These are phyloP conservation scores for Tetrax tetrax DNA, from an alignment of 2,113 vertebrate genomes.

Conservation along the genomic window DNA sequence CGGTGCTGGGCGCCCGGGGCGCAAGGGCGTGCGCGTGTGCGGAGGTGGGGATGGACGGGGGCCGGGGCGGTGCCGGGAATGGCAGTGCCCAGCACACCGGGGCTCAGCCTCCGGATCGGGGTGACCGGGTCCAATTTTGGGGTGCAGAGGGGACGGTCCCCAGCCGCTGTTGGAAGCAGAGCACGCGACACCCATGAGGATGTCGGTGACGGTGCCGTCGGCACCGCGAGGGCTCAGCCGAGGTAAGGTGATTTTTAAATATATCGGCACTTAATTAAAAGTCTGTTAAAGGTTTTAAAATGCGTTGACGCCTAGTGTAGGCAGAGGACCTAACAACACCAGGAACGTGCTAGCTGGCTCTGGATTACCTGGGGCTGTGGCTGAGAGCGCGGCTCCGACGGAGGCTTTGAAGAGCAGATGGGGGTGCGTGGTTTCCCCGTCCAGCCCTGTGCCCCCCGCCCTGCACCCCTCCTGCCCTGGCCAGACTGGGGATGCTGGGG, in stretches of 20 bases:
- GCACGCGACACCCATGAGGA: rapidly evolving
- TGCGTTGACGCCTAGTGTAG: rapidly evolving
- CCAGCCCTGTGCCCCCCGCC: rapidly evolving
- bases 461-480: neutral
- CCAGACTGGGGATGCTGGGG: neutral
- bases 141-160: neutral
- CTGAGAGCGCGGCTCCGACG: neutral
- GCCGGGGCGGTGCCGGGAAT: rapidly evolving
- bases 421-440: neutral
- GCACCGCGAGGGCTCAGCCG: neutral
- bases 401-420: neutral
- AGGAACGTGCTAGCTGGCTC: neutral
- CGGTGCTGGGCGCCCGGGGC: neutral
- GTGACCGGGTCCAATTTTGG: rapidly evolving
- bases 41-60: neutral
- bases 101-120: rapidly evolving
- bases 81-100: neutral
- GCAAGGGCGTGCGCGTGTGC: neutral
- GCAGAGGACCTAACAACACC: rapidly evolving
- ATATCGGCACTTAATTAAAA: neutral
- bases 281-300: rapidly evolving
- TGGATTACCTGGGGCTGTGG: neutral
- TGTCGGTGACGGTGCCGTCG: rapidly evolving
- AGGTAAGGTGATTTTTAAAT: neutral
- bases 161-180: rapidly evolving